These are phyloP conservation scores for Drosophila nikananu DNA, from an alignment of 1,140 invertebrate genomes.

Conservation along the genomic window DNA sequence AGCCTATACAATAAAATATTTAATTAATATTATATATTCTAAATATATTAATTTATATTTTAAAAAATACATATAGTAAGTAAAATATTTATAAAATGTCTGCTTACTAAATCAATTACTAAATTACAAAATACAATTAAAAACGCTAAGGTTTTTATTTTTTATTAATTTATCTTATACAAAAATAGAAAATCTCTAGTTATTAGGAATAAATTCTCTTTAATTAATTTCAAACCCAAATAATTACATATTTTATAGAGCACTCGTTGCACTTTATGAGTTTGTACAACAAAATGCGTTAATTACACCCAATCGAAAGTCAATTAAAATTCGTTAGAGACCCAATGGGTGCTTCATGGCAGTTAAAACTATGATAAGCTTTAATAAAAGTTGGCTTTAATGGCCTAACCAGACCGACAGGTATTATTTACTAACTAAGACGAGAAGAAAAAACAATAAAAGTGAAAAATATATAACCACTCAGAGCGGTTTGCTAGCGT, in stretches of 20 bases:
- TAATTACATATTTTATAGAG: neutral
- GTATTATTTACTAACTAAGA: slow-evolving; percentile 26
- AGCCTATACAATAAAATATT: too few species aligned
- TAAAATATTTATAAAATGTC: too few species aligned
- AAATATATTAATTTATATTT: too few species aligned
- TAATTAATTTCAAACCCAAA: neutral
- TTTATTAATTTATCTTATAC: too few species aligned
- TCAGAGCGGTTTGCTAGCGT: slow-evolving; percentile 20
- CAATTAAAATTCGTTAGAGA: slow-evolving; percentile 10
- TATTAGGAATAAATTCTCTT: neutral
- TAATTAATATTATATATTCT: too few species aligned
- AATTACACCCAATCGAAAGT: neutral
- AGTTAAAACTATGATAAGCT: slow-evolving; percentile 13
- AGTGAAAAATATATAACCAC: slow-evolving; percentile 17
- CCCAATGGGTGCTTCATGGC: slow-evolving; percentile 7
- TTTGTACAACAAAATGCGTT: slow-evolving; percentile 1
- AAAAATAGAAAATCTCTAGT: too few species aligned
- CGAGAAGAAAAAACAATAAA: slow-evolving; percentile 19
- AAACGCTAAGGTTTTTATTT: too few species aligned
- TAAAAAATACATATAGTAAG: too few species aligned
- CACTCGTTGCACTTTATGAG: neutral
- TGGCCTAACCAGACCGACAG: slow-evolving; percentile 18
- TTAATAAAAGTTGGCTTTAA: slow-evolving; percentile 12
- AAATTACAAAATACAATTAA: too few species aligned
- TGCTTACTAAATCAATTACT: too few species aligned